These are phyloP conservation scores for Amazona guildingii DNA, from an alignment of 2,113 vertebrate genomes.

Conservation along the genomic window DNA sequence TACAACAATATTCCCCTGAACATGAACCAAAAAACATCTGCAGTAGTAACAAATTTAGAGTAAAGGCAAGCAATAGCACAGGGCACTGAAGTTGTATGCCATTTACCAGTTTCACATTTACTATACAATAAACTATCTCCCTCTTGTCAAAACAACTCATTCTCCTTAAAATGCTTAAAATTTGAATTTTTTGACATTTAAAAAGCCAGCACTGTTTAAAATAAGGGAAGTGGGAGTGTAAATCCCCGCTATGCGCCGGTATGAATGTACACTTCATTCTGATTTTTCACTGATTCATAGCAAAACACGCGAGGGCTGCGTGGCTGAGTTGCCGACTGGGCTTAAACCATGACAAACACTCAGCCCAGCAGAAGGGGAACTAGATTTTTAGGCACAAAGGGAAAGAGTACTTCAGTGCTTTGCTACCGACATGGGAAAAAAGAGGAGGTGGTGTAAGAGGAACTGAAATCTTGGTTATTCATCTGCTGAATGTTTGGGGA, in stretches of 20 bases:
- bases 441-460: conserved; percentile 31
- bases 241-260: conserved; percentile 25
- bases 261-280: conserved; percentile 56
- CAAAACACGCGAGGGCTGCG: background rate
- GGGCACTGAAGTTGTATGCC: background rate
- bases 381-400: conserved; percentile 6
- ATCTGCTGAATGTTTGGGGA: conserved; percentile 42
- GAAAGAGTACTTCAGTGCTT: conserved; percentile 15
- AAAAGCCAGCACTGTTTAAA: conserved; percentile 37
- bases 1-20: background rate
- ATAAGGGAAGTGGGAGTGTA: conserved; percentile 60
- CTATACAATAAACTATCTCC: background rate
- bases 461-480: conserved; percentile 33
- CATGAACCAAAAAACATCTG: background rate
- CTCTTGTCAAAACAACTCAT: conserved; percentile 32
- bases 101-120: background rate
- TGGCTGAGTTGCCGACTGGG: no score
- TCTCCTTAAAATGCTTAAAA: background rate
- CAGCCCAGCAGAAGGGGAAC: conserved; percentile 44
- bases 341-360: background rate
- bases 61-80: background rate
- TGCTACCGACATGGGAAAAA: conserved; percentile 29
- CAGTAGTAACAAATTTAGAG: background rate
- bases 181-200: conserved; percentile 49
- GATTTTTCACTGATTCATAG: conserved; percentile 62